Base-by-base conservation (phyloP, 2,888 invertebrate species). In the Megamerina dolium region DNA sequence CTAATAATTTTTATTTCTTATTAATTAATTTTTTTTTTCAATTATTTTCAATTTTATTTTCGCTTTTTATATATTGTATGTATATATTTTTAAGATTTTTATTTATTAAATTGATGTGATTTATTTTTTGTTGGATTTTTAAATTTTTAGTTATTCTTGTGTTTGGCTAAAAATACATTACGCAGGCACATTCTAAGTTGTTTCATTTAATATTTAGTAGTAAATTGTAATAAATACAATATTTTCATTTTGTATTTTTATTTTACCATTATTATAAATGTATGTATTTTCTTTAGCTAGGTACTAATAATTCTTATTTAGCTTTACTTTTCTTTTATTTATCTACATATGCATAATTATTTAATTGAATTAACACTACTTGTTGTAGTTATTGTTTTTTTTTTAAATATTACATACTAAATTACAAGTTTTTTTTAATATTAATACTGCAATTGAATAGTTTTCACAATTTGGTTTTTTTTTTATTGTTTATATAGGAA, bases 141-240 rank as follows among this genome's bases (percentile, higher is more conserved):
- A 37, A 29, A 29, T 42, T 38, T 33, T 46, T 41, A 39, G 19
- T 18, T 46, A 33, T 20, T 46, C 47, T 43, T 36, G 29, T 44
- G 54, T 59, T 64, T 64, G 64, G 64, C 64, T 64, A 64, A 66
- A 64, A 66, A 64, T 64, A 64, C 62, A 64, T 66, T 64, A 64
- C 58, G 64, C 64, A 64, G 66, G 64, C 64, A 64, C 64, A 64
- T 64, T 64, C 64, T 64, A 64, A 66, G 66, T 64, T 64, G 64
- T 64, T 66, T 66, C 64, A 63, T 58, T 41, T 44, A 17, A 36
- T 33, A 41, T 43, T 43, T 23, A 13, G 44, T 45, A 47, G 47
- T 9, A 29, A 30, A 17, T 45, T 50, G 46, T 46, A 50, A 46
- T 46, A 49, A 18, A 21, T 38, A 39, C 40, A 29, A 16, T 43